Evolutionary conservation across 37 sponge, comb jelly and placozoan genomes (phyloP).

Genomic region (Axinella damicornis): DNA sequence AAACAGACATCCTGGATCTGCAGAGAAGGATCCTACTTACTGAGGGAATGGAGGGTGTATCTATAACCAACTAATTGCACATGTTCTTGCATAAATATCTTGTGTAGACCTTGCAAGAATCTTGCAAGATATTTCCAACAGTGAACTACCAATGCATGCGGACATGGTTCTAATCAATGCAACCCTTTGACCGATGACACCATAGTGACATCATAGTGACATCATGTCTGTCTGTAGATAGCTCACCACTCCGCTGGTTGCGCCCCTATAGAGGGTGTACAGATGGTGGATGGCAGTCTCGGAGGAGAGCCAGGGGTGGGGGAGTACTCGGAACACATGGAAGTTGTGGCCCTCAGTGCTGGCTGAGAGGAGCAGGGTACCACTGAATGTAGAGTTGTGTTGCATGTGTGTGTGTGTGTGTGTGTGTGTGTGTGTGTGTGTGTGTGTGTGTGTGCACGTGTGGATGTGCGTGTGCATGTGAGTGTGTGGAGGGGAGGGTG

Average conservation of each 20-base stretch:
- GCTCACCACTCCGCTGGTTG: slow-evolving; percentile 87
- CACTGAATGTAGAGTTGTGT: slow-evolving; percentile 78
- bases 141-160: too few species aligned
- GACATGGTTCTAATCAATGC: too few species aligned
- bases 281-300: slow-evolving; percentile 90
- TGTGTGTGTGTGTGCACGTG: slow-evolving; percentile 13
- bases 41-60: too few species aligned
- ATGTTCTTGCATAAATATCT: too few species aligned
- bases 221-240: too few species aligned
- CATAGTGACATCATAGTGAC: background rate
- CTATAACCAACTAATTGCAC: too few species aligned
- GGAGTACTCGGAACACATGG: slow-evolving; percentile 87
- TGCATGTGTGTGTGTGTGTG: background rate
- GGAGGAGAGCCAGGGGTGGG: slow-evolving; percentile 81
- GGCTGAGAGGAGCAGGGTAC: slow-evolving; percentile 88
- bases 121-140: too few species aligned
- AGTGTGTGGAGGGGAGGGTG: too few species aligned
- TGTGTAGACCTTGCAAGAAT: too few species aligned
- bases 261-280: slow-evolving; percentile 90
- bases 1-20: slow-evolving; percentile 89
- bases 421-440: background rate
- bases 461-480: too few species aligned
- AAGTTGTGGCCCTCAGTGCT: slow-evolving; percentile 88
- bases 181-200: too few species aligned
- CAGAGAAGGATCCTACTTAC: too few species aligned